These are phyloP conservation scores for Monoplex corrugatus DNA, from an alignment of 2,888 invertebrate genomes.

Conservation along the genomic window DNA sequence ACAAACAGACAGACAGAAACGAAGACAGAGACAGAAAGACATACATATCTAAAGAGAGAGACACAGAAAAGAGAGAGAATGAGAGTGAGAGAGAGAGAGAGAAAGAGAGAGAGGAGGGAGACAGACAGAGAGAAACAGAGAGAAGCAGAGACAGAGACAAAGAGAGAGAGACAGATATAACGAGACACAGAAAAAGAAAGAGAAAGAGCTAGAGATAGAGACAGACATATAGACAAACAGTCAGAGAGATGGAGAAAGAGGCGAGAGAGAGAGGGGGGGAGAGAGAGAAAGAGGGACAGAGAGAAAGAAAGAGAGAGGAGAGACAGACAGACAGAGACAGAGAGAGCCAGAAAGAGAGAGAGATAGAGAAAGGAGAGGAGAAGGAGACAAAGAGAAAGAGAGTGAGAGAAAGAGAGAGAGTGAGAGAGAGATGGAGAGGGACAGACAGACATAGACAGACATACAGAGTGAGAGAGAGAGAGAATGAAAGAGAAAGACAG, in stretches of 20 bases:
- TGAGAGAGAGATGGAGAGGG: constrained; percentile 17
- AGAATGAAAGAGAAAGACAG: no score
- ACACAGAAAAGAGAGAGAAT: neutral
- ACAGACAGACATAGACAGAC: constrained; percentile 14
- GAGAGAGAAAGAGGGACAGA: no score
- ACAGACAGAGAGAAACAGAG: neutral
- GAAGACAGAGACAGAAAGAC: neutral
- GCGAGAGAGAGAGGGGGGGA: no score
- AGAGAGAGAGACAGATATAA: neutral
- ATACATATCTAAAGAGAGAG: no score
- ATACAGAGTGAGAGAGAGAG: no score
- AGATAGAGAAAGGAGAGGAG: no score
- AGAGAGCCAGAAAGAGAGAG: no score
- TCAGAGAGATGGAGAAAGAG: no score
- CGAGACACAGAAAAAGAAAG: neutral
- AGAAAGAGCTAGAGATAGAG: no score
- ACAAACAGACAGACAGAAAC: neutral
- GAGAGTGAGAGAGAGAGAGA: neutral
- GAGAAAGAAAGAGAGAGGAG: no score
- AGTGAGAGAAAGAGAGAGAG: neutral
- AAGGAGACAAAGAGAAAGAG: neutral
- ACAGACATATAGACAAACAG: no score
- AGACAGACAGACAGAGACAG: no score
- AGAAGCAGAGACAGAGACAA: neutral
- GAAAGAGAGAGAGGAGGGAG: neutral